A percentile compares a stretch with the other conserved stretches of the same genome.
phyloP scores from a whole-genome alignment of 2,797 vertebrate species.

The Coregonus sp. region DNA sequence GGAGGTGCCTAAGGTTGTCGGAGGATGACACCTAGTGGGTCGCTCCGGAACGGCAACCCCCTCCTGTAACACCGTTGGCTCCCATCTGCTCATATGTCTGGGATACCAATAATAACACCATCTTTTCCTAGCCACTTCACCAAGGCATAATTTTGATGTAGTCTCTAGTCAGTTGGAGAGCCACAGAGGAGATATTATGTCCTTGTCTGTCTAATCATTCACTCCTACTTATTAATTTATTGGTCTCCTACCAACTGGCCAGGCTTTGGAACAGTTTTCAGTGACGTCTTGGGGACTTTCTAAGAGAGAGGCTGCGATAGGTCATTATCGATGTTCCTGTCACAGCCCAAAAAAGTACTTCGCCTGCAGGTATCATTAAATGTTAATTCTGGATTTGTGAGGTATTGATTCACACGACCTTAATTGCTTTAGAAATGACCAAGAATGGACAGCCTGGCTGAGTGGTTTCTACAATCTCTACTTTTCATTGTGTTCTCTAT shows the following conservation, averaged over 20 bases:
- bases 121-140: conserved; percentile 43
- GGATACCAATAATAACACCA: conserved; percentile 55
- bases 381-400: conserved; percentile 52
- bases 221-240: conserved; percentile 18
- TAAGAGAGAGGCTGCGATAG: conserved; percentile 45
- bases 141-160: conserved; percentile 53
- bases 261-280: conserved; percentile 36
- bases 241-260: conserved; percentile 45
- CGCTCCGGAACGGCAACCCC: no score
- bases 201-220: conserved; percentile 45
- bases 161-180: conserved; percentile 31
- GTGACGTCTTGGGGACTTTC: conserved; percentile 47
- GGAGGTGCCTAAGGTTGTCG: no score
- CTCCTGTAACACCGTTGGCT: conserved; percentile 9
- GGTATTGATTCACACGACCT: conserved; percentile 54
- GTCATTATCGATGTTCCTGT: conserved; percentile 66
- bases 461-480: conserved; percentile 5
- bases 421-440: conserved; percentile 55
- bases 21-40: no score
- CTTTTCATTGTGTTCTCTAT: not conserved
- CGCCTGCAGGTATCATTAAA: conserved; percentile 58
- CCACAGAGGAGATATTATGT: conserved; percentile 53
- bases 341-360: conserved; percentile 45
- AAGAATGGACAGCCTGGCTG: conserved; percentile 12
- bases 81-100: conserved; percentile 46